Conservation (phyloP, 92 coral and sea anemone genomes). For the Heliopora coerulea region DNA sequence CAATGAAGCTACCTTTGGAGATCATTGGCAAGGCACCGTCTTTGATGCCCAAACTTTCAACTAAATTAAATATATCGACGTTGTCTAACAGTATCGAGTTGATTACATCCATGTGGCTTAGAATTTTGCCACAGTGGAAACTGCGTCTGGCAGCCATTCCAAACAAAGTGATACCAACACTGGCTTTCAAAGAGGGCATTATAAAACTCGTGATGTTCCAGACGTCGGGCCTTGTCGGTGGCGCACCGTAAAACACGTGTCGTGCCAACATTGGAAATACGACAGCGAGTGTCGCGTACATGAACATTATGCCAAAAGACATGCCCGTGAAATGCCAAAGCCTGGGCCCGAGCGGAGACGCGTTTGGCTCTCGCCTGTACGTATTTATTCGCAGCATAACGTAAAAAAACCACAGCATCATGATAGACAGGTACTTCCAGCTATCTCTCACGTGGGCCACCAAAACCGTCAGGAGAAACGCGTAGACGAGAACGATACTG, state of each 20-base stretch:
- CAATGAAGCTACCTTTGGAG: conserved; percentile 18
- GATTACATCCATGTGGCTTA: conserved; percentile 24
- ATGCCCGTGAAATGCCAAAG: conserved; percentile 28
- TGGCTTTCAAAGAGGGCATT: conserved; percentile 23
- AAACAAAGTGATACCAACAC: conserved; percentile 17
- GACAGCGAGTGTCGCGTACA: conserved; percentile 23
- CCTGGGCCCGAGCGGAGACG: background rate
- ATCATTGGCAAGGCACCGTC: background rate
- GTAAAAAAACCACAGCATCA: conserved; percentile 23
- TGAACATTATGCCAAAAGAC: conserved; percentile 22
- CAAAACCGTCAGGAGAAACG: conserved; percentile 5
- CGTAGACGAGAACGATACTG: conserved; percentile 15
- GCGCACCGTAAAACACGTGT: conserved; percentile 18
- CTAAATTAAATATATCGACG: conserved; percentile 27
- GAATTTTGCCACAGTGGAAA: conserved; percentile 35
- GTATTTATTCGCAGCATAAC: conserved; percentile 21
- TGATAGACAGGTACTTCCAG: conserved; percentile 26
- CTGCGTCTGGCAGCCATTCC: conserved; percentile 34
- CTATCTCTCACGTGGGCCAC: conserved; percentile 18
- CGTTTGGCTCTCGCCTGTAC: conserved; percentile 1
- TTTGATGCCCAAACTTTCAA: background rate
- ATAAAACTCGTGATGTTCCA: conserved; percentile 1
- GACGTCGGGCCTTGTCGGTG: background rate
- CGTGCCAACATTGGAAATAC: conserved; percentile 38
- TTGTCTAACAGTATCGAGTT: conserved; percentile 18